Percentiles rank a stretch among this genome's conserved stretches.
Evolutionary conservation across 2,888 invertebrate genomes (phyloP).

Genomic region (Mystacides longicornis): DNA sequence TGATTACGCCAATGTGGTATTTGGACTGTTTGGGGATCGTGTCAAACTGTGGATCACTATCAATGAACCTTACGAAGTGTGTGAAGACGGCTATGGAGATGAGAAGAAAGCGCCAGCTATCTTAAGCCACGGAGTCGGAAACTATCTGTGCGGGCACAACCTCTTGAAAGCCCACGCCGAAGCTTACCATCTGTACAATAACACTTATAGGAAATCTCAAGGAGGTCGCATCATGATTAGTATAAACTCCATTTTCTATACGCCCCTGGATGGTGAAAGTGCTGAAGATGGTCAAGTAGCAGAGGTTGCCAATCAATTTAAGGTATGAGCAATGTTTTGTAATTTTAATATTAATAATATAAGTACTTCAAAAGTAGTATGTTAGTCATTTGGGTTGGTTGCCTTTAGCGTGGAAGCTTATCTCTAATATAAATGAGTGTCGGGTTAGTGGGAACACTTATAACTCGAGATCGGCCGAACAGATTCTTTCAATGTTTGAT

Average conservation of each 20-base stretch:
- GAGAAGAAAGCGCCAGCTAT: conserved; percentile 47
- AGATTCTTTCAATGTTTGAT: too few relatives aligned
- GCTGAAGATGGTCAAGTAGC: conserved; percentile 41
- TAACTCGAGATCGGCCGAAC: too few relatives aligned
- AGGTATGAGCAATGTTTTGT: conserved; percentile 31
- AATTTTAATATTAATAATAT: too few relatives aligned
- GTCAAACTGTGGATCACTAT: conserved; percentile 63
- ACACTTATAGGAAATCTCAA: conserved; percentile 49
- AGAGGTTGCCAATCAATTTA: conserved; percentile 47
- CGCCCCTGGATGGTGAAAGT: conserved; percentile 40
- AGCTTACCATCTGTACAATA: conserved; percentile 56
- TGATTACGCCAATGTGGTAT: conserved; percentile 50
- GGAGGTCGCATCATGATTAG: conserved; percentile 50
- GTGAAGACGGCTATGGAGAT: conserved; percentile 48
- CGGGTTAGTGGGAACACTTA: too few relatives aligned
- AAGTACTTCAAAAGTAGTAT: too few relatives aligned
- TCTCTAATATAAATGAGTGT: too few relatives aligned
- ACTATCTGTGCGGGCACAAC: conserved; percentile 58
- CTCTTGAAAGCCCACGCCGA: conserved; percentile 60
- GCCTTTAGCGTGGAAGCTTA: too few relatives aligned
- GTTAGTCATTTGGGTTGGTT: too few relatives aligned
- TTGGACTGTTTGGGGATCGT: conserved; percentile 47
- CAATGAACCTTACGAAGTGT: conserved; percentile 57
- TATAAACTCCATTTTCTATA: conserved; percentile 49
- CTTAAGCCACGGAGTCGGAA: conserved; percentile 49